Evolutionary conservation across 53 echinoderm and acorn worm genomes (phyloP), one percentile per base, ranked within the genome.

Genomic region (Temnopleurus reevesii): DNA sequence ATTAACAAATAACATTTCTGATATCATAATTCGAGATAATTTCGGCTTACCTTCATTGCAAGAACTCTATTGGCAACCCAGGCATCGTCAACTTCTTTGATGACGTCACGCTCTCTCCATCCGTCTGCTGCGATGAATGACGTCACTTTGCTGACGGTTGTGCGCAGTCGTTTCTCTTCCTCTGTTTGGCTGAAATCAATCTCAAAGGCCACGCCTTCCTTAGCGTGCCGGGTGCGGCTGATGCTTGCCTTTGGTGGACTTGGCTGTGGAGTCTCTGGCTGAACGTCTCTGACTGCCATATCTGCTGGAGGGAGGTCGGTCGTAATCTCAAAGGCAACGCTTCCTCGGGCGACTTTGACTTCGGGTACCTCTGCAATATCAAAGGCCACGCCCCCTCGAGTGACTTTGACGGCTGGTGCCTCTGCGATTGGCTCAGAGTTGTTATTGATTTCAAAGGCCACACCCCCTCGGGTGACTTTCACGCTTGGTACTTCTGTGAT

Each of bases 31-130:
- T n/a, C n/a, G n/a, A n/a, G n/a, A n/a, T n/a, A n/a, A n/a, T n/a
- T n/a, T 1, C 10, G 3, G 10, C 71, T 38, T 49, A 79, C 79
- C 23, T 79, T 79, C 79, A 79, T 49, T 5, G 79, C 79, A 29
- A 79, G 79, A 49, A 79, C 79, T 30, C 46, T 79, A 47, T 43
- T 79, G 13, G 79, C 79, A 12, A 79, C 46, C 79, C 79, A 79
- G 3, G 46, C 47, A 28, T 79, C 79, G 46, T 79, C 79, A 79
- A 41, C 49, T 28, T 79, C 79, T 15, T 49, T 79, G 79, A 79
- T 79, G 79, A 79, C 49, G 17, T 47, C 79, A 49, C 79, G 49
- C 9, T 79, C 79, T 5, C 79, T 49, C 79, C 79, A 79, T 27
- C 79, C 30, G 13, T 79, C 51, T 26, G 12, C 18, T 19, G 79